Percentiles rank a stretch among this genome's conserved stretches.
Conservation (phyloP, 2,888 invertebrate species). For the Lepidocyrtoides sp. region DNA sequence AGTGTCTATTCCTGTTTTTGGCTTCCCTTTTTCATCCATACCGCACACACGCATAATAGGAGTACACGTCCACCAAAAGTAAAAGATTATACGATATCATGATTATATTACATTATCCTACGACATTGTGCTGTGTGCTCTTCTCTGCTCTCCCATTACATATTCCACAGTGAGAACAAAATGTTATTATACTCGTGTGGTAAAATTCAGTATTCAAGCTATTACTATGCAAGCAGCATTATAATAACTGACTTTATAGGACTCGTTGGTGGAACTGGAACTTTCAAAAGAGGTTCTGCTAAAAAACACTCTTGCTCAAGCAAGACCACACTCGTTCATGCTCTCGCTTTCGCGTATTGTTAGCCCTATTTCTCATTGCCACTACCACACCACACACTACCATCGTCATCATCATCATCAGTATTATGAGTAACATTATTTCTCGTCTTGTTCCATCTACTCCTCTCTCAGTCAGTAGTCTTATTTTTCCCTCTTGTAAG, state of each 20-base stretch:
- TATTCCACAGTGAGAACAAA: neutral
- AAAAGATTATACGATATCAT: slow-evolving; percentile 44
- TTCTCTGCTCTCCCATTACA: slow-evolving; percentile 8
- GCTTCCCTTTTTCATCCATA: slow-evolving; percentile 60
- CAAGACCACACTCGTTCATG: slow-evolving; percentile 59
- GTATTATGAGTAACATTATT: slow-evolving; percentile 62
- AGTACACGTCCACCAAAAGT: neutral
- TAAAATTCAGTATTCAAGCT: neutral
- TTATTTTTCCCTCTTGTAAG: slow-evolving; percentile 58
- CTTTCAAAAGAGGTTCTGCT: slow-evolving; percentile 45
- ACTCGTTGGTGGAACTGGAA: slow-evolving; percentile 40
- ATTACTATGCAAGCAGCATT: neutral
- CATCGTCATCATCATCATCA: slow-evolving; percentile 48
- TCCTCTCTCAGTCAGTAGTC: slow-evolving; percentile 9
- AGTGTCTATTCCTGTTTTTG: slow-evolving; percentile 53
- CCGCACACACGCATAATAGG: slow-evolving; percentile 55
- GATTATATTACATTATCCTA: slow-evolving; percentile 22
- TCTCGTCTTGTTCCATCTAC: slow-evolving; percentile 6
- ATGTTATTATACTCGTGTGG: slow-evolving; percentile 28
- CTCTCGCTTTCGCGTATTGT: slow-evolving; percentile 59
- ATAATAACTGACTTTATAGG: slow-evolving; percentile 28
- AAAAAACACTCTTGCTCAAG: slow-evolving; percentile 34
- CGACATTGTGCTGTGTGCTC: neutral
- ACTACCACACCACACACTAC: slow-evolving; percentile 56
- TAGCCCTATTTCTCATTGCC: slow-evolving; percentile 63